phyloP scores from a whole-genome alignment of 1,140 invertebrate genomes.

The Sminthurides bifidus region DNA sequence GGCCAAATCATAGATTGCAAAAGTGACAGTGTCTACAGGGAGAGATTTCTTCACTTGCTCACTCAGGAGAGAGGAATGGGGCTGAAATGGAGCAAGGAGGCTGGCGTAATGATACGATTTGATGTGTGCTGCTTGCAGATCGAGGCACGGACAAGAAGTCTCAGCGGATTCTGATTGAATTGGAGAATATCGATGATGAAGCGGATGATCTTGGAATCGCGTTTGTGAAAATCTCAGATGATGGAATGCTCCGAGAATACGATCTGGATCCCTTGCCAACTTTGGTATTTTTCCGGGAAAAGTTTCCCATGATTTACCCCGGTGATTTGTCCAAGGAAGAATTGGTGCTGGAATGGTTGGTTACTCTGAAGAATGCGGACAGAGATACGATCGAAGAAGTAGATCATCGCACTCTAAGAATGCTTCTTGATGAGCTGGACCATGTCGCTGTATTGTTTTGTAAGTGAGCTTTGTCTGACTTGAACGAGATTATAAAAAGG shows the following conservation, averaged over 20 bases:
- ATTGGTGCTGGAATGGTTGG: constrained; percentile 64
- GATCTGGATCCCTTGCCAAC: constrained; percentile 69
- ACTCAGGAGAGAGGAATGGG: no score
- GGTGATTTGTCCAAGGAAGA: constrained; percentile 87
- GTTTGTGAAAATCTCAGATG: constrained; percentile 85
- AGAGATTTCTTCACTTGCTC: no score
- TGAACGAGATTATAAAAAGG: background rate
- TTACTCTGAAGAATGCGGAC: constrained; percentile 66
- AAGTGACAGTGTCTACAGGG: no score
- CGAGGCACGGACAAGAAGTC: constrained; percentile 74
- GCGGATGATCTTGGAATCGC: constrained; percentile 84
- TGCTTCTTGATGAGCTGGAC: constrained; percentile 77
- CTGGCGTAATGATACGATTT: no score
- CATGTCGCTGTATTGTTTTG: constrained; percentile 87
- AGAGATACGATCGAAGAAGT: constrained; percentile 85
- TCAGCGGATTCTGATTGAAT: constrained; percentile 72
- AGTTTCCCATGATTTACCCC: constrained; percentile 73
- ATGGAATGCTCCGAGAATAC: constrained; percentile 76
- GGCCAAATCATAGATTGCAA: no score
- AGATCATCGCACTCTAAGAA: constrained; percentile 75
- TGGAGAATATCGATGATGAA: constrained; percentile 77
- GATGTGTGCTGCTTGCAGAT: no score
- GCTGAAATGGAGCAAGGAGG: no score
- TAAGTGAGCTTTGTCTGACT: constrained; percentile 41
- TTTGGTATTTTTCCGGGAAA: constrained; percentile 73